These are phyloP conservation scores for Hystrix cristata DNA, from an alignment of 2,113 vertebrate genomes.

Conservation along the genomic window DNA sequence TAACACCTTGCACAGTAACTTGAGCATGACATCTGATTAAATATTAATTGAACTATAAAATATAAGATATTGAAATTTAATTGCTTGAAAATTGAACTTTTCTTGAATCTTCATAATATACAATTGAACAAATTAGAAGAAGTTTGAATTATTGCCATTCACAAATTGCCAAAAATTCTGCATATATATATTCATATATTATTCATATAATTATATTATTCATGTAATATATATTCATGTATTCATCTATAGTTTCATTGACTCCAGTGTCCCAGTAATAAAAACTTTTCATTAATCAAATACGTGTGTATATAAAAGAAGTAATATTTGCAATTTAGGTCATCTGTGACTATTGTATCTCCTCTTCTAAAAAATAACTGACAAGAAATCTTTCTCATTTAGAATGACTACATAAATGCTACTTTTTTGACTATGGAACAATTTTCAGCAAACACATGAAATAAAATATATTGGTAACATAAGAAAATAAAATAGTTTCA, in stretches of 20 bases:
- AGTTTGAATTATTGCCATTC: not conserved
- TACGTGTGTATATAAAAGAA: not conserved
- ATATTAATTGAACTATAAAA: conserved; percentile 43
- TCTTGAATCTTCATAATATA: not conserved
- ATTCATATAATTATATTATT: not conserved
- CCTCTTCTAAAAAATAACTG: not conserved
- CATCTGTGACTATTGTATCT: not conserved
- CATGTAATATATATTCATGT: no score
- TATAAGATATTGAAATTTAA: conserved; percentile 32
- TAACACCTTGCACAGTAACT: not conserved
- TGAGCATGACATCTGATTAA: conserved; percentile 4
- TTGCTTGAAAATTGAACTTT: conserved; percentile 17
- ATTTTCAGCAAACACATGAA: conserved; percentile 11
- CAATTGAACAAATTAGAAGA: not conserved
- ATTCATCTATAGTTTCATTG: no score
- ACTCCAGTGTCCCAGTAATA: not conserved
- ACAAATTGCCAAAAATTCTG: not conserved
- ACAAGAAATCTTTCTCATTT: not conserved
- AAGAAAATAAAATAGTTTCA: conserved; percentile 13
- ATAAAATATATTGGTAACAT: not conserved
- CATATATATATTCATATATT: not conserved
- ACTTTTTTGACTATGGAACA: not conserved
- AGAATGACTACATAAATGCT: not conserved
- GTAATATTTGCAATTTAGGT: not conserved
- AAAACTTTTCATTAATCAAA: conserved; percentile 6